Base-by-base conservation (phyloP, 2,888 invertebrate species). In the Megamerina dolium region DNA sequence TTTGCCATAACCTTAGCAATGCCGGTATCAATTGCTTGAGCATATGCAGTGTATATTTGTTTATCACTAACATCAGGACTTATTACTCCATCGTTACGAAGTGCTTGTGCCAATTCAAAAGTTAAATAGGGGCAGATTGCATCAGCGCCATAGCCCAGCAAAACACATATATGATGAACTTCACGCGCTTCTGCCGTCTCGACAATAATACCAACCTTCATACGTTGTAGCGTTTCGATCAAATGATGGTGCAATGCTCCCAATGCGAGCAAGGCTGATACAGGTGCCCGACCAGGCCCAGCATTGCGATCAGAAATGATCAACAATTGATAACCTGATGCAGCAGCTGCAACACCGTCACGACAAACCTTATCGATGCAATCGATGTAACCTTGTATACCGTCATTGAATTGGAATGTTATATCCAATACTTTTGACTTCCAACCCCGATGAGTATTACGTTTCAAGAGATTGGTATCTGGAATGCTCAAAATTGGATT, bases 51-150 rank as follows among this genome's bases (percentile, higher is more conserved):
- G 70, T 84, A 94, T 53, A 96, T 85, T 42, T 82, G 79, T 5
- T 85, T 81, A 66, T 96, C 92, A 0, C 83, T 81, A 3, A 88
- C 74, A 4, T 77, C 74, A 1, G 80, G 76, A 56, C 89, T 88
- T 21, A 99, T 73, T 8, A 95, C 81, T 31, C 87, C 87, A 72
- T 95, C 90, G 57, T 84, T 82, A 20, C 95, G 79, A 9, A 99
- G 77, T 26, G 87, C 81, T 53, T 83, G 81, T 17, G 96, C 89
- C 56, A 95, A 80, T 73, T 99, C 97, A 70, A 94, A 89, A 3
- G 95, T 94, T 48, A 97, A 73, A 73, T 96, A 97, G 0, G 99
- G 97, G 58, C 97, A 97, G 56, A 99, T 88, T 0, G 91, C 97
- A 74, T 99, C 97, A 3, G 95, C 96, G 21, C 99, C 97, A 68